Evolutionary conservation across 2,888 invertebrate species (phyloP).

Genomic region (Xiphydria camelus): DNA sequence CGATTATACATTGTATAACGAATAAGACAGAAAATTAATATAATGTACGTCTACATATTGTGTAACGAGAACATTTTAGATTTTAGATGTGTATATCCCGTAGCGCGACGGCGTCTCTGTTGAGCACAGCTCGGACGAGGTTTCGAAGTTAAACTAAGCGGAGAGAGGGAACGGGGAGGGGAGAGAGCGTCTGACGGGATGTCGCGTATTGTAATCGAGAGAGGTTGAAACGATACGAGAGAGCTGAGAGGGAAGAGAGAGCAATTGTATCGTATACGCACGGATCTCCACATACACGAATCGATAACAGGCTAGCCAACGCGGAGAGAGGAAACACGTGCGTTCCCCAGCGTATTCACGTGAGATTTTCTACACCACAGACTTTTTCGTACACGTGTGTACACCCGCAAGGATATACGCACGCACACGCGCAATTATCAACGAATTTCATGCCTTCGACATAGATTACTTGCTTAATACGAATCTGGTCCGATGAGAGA

Average conservation of each 20-base stretch:
- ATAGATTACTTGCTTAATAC: too few species aligned
- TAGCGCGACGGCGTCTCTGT: too few species aligned
- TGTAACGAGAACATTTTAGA: constrained; percentile 5
- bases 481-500: too few species aligned
- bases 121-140: too few species aligned
- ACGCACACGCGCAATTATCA: constrained; percentile 26
- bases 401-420: neutral
- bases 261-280: constrained; percentile 12
- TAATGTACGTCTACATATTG: constrained; percentile 12
- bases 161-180: constrained; percentile 1
- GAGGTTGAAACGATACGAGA: neutral
- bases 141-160: too few species aligned
- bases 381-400: too few species aligned
- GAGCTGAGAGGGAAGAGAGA: constrained; percentile 6
- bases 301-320: constrained; percentile 4
- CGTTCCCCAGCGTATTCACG: constrained; percentile 1
- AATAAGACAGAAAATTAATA: constrained; percentile 5
- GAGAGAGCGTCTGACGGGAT: constrained; percentile 1
- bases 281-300: constrained; percentile 19
- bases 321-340: neutral
- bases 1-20: constrained; percentile 1
- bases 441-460: constrained; percentile 43
- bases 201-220: too few species aligned
- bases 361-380: constrained; percentile 3
- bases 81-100: too few species aligned